Conservation (phyloP, 2,888 invertebrate genomes). For the Malthinus seriepunctatus region DNA sequence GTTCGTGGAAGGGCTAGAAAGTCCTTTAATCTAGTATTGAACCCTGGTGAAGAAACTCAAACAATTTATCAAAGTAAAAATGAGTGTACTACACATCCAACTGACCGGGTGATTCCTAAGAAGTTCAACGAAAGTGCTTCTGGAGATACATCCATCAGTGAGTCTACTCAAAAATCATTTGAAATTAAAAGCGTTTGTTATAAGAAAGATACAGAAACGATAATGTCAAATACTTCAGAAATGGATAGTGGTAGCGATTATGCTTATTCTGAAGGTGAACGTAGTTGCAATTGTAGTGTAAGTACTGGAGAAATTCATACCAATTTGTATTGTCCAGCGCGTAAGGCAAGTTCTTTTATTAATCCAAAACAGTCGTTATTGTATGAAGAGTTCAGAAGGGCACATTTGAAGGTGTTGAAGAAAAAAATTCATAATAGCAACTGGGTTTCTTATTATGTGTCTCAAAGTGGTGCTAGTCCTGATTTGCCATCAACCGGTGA, state of each 20-base stretch:
- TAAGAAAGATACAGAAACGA: neutral
- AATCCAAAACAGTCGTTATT: slow-evolving; percentile 24
- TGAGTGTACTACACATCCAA: too few relatives aligned
- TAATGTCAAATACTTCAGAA: slow-evolving; percentile 9
- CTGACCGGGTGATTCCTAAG: neutral
- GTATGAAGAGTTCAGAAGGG: slow-evolving; percentile 19
- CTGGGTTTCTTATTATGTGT: slow-evolving; percentile 44
- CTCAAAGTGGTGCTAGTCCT: slow-evolving; percentile 24
- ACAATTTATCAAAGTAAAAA: too few relatives aligned
- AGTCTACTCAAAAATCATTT: too few relatives aligned
- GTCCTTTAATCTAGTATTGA: too few relatives aligned
- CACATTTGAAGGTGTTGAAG: slow-evolving; percentile 32
- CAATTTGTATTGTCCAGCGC: too few relatives aligned
- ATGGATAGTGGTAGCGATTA: slow-evolving; percentile 18
- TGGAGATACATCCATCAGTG: too few relatives aligned
- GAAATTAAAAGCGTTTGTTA: too few relatives aligned
- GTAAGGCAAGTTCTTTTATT: slow-evolving; percentile 28
- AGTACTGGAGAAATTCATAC: slow-evolving; percentile 47
- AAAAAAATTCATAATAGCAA: slow-evolving; percentile 43
- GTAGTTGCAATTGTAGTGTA: slow-evolving; percentile 36
- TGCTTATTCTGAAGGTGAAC: slow-evolving; percentile 41
- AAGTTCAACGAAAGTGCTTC: neutral
- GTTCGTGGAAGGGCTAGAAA: too few relatives aligned
- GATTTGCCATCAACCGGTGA: neutral
- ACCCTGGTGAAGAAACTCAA: too few relatives aligned